Base-by-base conservation (phyloP, 2,113 vertebrate species). In the Grammomys dolichurus region DNA sequence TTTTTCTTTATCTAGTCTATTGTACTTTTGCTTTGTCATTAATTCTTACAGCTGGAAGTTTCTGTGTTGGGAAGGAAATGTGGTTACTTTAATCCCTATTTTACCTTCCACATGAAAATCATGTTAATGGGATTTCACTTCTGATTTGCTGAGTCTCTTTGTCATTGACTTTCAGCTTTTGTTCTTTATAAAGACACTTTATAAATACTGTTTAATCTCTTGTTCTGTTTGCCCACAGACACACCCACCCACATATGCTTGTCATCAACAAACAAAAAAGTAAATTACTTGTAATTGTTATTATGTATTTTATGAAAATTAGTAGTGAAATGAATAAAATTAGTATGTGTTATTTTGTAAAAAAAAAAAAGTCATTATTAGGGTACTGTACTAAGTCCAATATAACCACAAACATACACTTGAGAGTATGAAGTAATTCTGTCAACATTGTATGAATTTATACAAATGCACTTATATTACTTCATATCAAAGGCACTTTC, bases 1-100 rank as follows among this genome's bases (percentile, higher is more conserved):
- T 87, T 46, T 22, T 93, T 89, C 95, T 81, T 67, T 89, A 97
- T 46, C 94, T 77, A 40, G 85, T 92, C 73, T 93, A 60, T 95
- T 94, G 93, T 95, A 86, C 10, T 87, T 96, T 93, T 97, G 76
- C 54, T 97, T 96, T 94, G 72, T 91, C 65, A 97, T 97, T 98
- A 96, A 65, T 94, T 97, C 97, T 98, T 97, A 95, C 48, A 97
- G 97, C 89, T 93, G 76, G 67, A 90, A 67, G 28, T 97, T 97
- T 94, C 80, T 90, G 9, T 95, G 87, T 81, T 90, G 80, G 73
- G 96, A 36, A 92, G 63, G 63, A 97, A 98, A 97, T 2, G 0
- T 58, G 43, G 22, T 43, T 63, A 58, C 70, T 94, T 94, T 97
- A 97, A 93, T 95, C 43, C 78, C 96, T 43, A 54, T 91, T 96